Conservation (phyloP, 2,797 vertebrate genomes). For the Anguilla marmorata region DNA sequence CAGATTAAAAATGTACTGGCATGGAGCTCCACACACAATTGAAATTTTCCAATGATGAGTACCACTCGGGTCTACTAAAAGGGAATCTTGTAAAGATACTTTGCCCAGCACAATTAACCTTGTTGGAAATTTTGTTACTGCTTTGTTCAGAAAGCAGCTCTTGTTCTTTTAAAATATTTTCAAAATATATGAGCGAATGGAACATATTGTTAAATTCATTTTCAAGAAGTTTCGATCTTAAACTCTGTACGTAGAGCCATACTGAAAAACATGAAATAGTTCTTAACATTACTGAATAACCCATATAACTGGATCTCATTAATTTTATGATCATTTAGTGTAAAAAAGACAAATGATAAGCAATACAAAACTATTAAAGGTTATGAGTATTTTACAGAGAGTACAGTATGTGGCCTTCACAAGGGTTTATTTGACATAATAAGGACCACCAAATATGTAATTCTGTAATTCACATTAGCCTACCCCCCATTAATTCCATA, state of each 20-base stretch:
- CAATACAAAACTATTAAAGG: no score
- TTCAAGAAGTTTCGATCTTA: background rate
- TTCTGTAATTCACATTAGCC: background rate
- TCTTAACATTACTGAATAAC: no score
- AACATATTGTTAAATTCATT: background rate
- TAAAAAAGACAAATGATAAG: no score
- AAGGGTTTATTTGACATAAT: background rate
- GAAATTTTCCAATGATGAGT: background rate
- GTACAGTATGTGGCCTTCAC: background rate
- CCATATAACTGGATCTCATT: no score
- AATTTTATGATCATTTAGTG: no score
- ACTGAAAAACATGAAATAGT: no score
- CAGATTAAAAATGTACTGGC: conserved; percentile 48
- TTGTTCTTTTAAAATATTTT: background rate
- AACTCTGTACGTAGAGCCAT: background rate
- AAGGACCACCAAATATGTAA: background rate
- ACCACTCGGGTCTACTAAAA: background rate
- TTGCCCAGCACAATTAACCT: background rate
- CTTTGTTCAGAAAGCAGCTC: background rate
- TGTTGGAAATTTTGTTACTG: background rate
- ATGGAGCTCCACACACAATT: background rate
- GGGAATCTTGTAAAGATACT: background rate
- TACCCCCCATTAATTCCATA: background rate
- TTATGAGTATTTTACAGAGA: background rate
- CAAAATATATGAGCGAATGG: background rate